Base-by-base conservation (phyloP, 2,888 invertebrate genomes). In the Dascillus cervinus region DNA sequence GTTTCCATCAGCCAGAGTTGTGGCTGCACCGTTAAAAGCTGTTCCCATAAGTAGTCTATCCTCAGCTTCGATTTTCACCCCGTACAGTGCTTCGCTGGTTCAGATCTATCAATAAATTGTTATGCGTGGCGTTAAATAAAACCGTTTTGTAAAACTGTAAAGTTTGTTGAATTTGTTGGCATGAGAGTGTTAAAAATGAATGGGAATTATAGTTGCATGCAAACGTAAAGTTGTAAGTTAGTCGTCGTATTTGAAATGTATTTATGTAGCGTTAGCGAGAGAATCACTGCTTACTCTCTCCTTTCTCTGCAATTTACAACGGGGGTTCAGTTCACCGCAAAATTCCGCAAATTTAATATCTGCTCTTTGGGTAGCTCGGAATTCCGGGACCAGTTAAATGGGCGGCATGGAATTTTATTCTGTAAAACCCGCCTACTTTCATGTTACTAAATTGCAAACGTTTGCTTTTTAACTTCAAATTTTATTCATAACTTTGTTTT, bases 261-360 rank as follows among this genome's bases (percentile, higher is more conserved):
- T 29, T 29, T 29, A 19, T 11, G 12, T 21, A 15, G 11, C 8
- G 32, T n/a, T 20, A 11, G 26, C 11, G 26, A 20, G 21, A 19
- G 14, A n/a, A 22, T 29, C 27, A 29, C 10, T 9, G 27, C 29
- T 37, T 27, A 20, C 41, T 41, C n/a, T n/a, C 43, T 38, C 44
- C 44, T 38, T 44, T 44, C 42, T 33, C 36, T 39, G 37, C 34
- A 43, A 42, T 47, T 45, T 46, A 43, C 39, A 44, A 41, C 46
- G 44, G 43, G 44, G 25, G 25, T 33, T 49, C 49, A 50, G 46
- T 42, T 52, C 47, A 62, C 69, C 67, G 63, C 67, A 63, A 67
- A 68, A 69, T 69, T 69, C 67, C 67, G 63, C 66, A 69, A 68
- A 69, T 70, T 70, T 69, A 70, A 70, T 70, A 70, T 69, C 68